These are phyloP conservation scores for Mycalesis mineus DNA, from an alignment of 2,888 invertebrate species.

Conservation along the genomic window DNA sequence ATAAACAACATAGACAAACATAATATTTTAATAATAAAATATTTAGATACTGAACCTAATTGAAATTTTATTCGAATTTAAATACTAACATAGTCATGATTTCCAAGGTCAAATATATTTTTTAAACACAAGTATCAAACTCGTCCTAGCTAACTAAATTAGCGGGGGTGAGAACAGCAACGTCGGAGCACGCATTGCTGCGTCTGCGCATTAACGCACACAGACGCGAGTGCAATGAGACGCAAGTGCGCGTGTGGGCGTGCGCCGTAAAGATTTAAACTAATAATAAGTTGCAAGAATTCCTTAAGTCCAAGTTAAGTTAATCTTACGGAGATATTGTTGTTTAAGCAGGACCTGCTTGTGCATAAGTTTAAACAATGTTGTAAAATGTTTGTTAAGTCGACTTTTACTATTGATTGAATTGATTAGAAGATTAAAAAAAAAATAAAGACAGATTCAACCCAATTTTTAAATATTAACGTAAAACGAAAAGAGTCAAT, in stretches of 20 bases:
- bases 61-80: too few species aligned
- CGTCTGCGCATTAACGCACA: slow-evolving; percentile 36
- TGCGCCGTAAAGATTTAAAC: not conserved
- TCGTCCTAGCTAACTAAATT: slow-evolving; percentile 10
- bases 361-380: not conserved
- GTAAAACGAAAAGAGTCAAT: too few species aligned
- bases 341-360: too few species aligned
- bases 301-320: not conserved
- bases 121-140: slow-evolving; percentile 8
- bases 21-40: too few species aligned
- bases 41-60: too few species aligned
- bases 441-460: too few species aligned
- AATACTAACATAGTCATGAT: not conserved
- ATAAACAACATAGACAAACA: too few species aligned
- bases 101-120: not conserved
- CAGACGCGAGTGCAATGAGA: not conserved
- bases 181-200: slow-evolving; percentile 39
- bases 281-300: slow-evolving; percentile 12
- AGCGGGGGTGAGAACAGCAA: slow-evolving; percentile 50
- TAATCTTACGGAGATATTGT: not conserved
- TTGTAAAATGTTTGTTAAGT: not conserved
- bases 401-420: too few species aligned
- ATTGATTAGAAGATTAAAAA: too few species aligned
- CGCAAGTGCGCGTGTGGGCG: not conserved
- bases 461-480: too few species aligned